These are phyloP conservation scores for Bombus fervidus DNA, from an alignment of 1,140 invertebrate species.

Conservation along the genomic window DNA sequence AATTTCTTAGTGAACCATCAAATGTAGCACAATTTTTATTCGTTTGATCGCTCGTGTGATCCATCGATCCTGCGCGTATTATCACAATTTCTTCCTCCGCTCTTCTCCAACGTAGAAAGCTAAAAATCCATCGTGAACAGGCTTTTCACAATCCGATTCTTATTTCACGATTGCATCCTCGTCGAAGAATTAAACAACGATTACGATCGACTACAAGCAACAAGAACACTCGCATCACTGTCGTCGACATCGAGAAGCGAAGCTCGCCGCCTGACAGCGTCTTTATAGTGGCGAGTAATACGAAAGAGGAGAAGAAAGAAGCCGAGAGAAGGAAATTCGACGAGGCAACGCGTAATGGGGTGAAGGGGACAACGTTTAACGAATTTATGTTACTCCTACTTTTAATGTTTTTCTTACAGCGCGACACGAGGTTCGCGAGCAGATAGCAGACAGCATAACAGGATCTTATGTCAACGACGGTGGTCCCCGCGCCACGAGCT, in stretches of 20 bases:
- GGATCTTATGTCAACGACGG: slow-evolving; percentile 76
- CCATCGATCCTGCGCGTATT: too few relatives aligned
- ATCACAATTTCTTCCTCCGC: neutral
- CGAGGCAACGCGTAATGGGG: neutral
- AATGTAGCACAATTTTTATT: neutral
- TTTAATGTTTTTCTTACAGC: slow-evolving; percentile 72
- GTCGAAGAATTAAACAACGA: slow-evolving; percentile 31
- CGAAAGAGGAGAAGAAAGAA: neutral
- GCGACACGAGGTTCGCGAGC: slow-evolving; percentile 63
- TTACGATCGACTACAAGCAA: slow-evolving; percentile 28
- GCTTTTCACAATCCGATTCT: neutral
- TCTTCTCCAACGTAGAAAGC: too few relatives aligned
- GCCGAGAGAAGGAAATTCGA: slow-evolving; percentile 15
- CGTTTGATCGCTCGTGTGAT: neutral
- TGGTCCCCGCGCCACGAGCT: slow-evolving; percentile 72
- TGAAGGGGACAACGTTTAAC: slow-evolving; percentile 34
- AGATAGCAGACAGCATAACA: slow-evolving; percentile 75
- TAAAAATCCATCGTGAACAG: neutral
- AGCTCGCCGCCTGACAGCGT: neutral
- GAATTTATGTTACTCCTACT: slow-evolving; percentile 72
- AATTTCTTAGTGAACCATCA: too few relatives aligned
- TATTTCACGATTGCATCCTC: neutral
- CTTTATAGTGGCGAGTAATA: slow-evolving; percentile 2
- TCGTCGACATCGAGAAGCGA: neutral
- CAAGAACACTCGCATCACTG: slow-evolving; percentile 27